Evolutionary conservation across 2,888 invertebrate species (phyloP).

Genomic region (Pollenia amentaria): DNA sequence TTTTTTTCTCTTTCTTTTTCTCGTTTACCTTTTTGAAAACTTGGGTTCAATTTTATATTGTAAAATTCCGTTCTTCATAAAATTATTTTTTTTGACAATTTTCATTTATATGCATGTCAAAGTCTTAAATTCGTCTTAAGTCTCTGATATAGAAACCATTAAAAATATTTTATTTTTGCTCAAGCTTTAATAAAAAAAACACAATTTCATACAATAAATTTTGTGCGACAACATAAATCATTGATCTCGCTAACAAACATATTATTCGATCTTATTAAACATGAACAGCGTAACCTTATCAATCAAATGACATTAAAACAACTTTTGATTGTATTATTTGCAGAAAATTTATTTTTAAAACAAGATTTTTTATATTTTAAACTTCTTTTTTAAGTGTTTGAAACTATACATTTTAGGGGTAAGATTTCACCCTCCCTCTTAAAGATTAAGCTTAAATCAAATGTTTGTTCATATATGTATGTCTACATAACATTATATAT

Average conservation of each 20-base stretch:
- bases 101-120: no score
- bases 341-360: slow-evolving; percentile 34
- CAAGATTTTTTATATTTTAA: slow-evolving; percentile 24
- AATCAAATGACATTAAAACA: slow-evolving; percentile 46
- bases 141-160: no score
- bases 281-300: slow-evolving; percentile 20
- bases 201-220: slow-evolving; percentile 16
- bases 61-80: no score
- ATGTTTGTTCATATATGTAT: neutral
- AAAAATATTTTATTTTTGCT: no score
- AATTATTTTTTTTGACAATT: neutral
- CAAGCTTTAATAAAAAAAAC: neutral
- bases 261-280: neutral
- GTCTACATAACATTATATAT: no score
- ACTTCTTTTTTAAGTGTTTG: slow-evolving; percentile 9
- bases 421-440: neutral
- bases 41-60: no score
- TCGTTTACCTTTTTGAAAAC: no score
- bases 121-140: no score
- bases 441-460: no score
- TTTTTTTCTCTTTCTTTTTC: no score
- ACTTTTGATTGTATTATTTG: slow-evolving; percentile 46
- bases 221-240: slow-evolving; percentile 12
- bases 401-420: neutral
- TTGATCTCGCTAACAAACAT: neutral